These are phyloP conservation scores for Ophthalmolycus amberensis DNA, from an alignment of 2,113 vertebrate genomes.

Conservation along the genomic window DNA sequence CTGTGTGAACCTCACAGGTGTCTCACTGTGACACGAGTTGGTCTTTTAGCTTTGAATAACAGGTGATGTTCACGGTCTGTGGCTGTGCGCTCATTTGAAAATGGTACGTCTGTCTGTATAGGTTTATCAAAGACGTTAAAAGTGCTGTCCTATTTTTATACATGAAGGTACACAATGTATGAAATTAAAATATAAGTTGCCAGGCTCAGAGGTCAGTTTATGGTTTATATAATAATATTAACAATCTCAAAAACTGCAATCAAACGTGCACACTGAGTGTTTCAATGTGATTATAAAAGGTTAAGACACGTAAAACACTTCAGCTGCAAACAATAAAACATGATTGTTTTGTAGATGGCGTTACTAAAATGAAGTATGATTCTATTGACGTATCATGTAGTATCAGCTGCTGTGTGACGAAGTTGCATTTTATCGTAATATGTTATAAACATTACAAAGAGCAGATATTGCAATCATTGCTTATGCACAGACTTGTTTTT, in stretches of 20 bases:
- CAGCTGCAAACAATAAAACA: not conserved
- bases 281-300: not conserved
- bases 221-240: not conserved
- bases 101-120: not conserved
- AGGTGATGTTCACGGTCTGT: not conserved
- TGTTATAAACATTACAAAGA: not conserved
- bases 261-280: not conserved
- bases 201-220: not conserved
- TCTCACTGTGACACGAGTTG: not conserved
- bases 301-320: not conserved
- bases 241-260: not conserved
- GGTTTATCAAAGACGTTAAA: not conserved
- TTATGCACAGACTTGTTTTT: not conserved
- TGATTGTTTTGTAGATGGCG: not conserved
- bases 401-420: not conserved
- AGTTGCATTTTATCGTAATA: not conserved
- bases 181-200: not conserved
- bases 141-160: not conserved
- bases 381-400: not conserved
- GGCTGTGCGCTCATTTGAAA: not conserved
- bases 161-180: not conserved
- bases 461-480: not conserved
- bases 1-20: conserved; percentile 76
- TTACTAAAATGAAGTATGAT: not conserved
- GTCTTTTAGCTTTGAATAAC: not conserved